Conservation (phyloP, 2,113 vertebrate species). For the Papio anubis region DNA sequence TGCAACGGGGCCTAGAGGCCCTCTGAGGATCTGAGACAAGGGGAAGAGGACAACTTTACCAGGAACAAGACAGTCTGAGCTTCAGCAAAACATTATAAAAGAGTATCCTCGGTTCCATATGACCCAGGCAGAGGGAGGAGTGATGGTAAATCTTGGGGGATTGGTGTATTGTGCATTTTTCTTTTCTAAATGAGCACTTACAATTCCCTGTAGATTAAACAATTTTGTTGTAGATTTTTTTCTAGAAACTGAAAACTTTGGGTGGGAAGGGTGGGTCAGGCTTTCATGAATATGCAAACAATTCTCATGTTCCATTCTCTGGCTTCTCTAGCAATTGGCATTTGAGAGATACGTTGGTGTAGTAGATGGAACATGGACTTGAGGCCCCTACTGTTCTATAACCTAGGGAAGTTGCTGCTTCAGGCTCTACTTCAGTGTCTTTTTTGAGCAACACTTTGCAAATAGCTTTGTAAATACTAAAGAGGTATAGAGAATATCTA, state of each 20-base stretch:
- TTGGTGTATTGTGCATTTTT: background rate
- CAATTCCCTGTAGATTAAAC: background rate
- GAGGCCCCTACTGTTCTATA: background rate
- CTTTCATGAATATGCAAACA: background rate
- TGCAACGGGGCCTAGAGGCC: background rate
- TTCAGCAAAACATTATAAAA: background rate
- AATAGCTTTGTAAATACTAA: background rate
- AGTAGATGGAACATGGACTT: background rate
- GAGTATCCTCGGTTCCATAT: background rate
- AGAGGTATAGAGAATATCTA: background rate
- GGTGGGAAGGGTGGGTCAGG: background rate
- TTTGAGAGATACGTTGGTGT: background rate
- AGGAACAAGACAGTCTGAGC: background rate
- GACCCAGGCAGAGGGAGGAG: background rate
- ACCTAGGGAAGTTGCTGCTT: background rate
- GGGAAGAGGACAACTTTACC: background rate
- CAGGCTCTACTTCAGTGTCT: background rate
- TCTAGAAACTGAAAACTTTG: conserved; percentile 10
- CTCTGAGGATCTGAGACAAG: background rate
- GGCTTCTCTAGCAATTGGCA: background rate
- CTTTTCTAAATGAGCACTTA: background rate
- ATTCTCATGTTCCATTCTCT: background rate
- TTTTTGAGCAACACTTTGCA: background rate
- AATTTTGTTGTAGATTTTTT: background rate
- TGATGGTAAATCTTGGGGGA: background rate